Conservation (phyloP, 2,888 invertebrate species). For the Mythimna lalbum region DNA sequence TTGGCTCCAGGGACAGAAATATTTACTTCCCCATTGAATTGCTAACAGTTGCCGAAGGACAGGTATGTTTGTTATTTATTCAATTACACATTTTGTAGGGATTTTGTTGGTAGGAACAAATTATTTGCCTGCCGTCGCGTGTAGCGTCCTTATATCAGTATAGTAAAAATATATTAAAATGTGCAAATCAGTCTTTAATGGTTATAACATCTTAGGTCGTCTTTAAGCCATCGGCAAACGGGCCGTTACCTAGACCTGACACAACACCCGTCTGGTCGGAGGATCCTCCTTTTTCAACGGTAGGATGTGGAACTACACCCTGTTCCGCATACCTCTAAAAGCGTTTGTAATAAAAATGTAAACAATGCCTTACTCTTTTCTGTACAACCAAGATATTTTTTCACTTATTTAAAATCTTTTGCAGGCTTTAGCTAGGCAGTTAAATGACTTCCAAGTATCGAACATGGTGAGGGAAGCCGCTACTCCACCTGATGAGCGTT, state of each 20-base stretch:
- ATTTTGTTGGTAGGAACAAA: background rate
- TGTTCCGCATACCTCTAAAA: no score
- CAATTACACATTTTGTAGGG: background rate
- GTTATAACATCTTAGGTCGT: no score
- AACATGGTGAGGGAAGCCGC: conserved; percentile 97
- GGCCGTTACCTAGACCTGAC: no score
- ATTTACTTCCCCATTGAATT: conserved; percentile 96
- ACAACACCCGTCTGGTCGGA: no score
- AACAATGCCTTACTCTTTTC: background rate
- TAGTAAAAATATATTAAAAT: no score
- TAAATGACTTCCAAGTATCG: conserved; percentile 95
- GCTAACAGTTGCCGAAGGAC: conserved; percentile 94
- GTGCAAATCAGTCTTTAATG: no score
- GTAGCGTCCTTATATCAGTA: no score
- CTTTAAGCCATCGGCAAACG: no score
- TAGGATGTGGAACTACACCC: no score
- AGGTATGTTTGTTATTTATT: conserved; percentile 84
- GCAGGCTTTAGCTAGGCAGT: conserved; percentile 92
- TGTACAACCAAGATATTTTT: background rate
- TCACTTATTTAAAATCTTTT: conserved; percentile 3
- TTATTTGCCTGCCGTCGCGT: no score
- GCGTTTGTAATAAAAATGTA: no score
- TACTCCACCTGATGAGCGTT: conserved; percentile 94
- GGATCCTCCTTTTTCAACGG: no score
- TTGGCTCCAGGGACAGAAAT: conserved; percentile 92